A percentile compares a stretch with the other conserved stretches of the same genome.
Evolutionary conservation across 2,888 invertebrate genomes (phyloP).

Genomic region (Pseudoips prasinana): DNA sequence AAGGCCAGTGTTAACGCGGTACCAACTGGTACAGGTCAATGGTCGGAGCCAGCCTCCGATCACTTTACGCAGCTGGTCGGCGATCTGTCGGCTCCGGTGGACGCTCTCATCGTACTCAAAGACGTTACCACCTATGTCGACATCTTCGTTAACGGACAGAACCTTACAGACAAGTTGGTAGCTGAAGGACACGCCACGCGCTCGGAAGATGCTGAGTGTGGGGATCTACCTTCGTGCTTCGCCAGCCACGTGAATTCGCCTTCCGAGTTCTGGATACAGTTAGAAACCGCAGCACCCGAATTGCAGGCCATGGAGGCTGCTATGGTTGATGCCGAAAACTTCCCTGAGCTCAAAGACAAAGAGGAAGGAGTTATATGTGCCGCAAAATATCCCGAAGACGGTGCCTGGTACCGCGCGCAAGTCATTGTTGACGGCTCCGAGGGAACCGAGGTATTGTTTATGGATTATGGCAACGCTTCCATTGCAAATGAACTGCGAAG

Average conservation of each 20-base stretch:
- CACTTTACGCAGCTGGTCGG: conserved; percentile 78
- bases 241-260: conserved; percentile 89
- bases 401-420: conserved; percentile 85
- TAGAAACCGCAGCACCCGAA: conserved; percentile 82
- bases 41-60: conserved; percentile 84
- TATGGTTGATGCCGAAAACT: conserved; percentile 78
- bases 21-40: conserved; percentile 83
- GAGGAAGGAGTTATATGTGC: conserved; percentile 83
- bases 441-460: conserved; percentile 84
- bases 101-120: conserved; percentile 80
- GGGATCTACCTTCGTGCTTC: conserved; percentile 83
- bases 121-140: conserved; percentile 85
- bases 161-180: conserved; percentile 83
- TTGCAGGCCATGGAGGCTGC: conserved; percentile 82
- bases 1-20: conserved; percentile 86
- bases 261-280: conserved; percentile 90
- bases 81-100: conserved; percentile 71
- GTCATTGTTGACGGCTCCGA: conserved; percentile 80
- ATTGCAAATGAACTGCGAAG: conserved; percentile 80
- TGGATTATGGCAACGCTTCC: conserved; percentile 86
- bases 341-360: conserved; percentile 68
- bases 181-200: conserved; percentile 81
- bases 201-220: conserved; percentile 76
- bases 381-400: conserved; percentile 85
- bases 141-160: conserved; percentile 82